Conservation (phyloP, 2,113 vertebrate species). For the Nycticorax nycticorax region DNA sequence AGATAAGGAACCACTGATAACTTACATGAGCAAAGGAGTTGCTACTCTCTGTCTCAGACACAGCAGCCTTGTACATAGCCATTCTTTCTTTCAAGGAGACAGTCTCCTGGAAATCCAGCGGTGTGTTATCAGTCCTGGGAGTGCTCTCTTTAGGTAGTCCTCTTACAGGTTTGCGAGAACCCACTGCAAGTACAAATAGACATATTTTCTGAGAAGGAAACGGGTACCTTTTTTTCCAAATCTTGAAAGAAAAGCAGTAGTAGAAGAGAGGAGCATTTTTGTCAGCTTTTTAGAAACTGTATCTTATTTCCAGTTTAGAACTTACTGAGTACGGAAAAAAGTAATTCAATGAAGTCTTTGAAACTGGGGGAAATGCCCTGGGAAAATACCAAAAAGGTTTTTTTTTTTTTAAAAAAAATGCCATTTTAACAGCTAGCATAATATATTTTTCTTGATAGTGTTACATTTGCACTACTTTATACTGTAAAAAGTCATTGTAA, state of each 20-base stretch:
- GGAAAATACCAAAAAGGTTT: neutral
- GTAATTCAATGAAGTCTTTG: neutral
- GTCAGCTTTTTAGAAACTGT: neutral
- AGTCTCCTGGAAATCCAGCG: constrained; percentile 77
- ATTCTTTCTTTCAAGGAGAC: constrained; percentile 83
- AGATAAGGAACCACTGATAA: neutral
- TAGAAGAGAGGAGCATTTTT: neutral
- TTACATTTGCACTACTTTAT: neutral
- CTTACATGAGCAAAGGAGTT: constrained; percentile 84
- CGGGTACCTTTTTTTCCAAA: neutral
- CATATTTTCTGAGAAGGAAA: neutral
- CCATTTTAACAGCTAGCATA: neutral
- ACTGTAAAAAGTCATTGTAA: neutral
- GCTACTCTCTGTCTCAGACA: constrained; percentile 74
- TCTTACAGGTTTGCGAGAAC: constrained; percentile 65
- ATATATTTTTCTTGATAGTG: neutral
- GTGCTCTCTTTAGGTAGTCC: constrained; percentile 70
- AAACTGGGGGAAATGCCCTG: neutral
- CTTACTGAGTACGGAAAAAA: neutral
- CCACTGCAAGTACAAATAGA: constrained; percentile 74
- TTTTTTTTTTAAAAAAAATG: neutral
- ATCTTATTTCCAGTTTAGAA: neutral
- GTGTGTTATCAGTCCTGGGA: constrained; percentile 60
- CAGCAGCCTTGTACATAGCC: constrained; percentile 89
- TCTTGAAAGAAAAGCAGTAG: neutral